phyloP scores from a whole-genome alignment of 92 coral and sea anemone genomes.

The Metridium senile region DNA sequence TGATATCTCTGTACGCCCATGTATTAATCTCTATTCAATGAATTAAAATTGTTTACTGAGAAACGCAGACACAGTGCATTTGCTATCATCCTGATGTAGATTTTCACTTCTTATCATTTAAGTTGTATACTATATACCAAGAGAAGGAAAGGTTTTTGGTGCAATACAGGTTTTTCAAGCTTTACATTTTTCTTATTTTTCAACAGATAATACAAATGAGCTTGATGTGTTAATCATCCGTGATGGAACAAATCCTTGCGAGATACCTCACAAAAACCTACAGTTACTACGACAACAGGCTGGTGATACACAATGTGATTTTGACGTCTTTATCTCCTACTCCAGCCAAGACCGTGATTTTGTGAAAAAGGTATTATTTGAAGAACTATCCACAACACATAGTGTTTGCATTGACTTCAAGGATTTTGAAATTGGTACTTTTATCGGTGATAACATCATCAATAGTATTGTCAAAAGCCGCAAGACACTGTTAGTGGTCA shows the following conservation, averaged over 20 bases:
- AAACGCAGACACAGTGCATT: no score
- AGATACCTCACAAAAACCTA: constrained; percentile 13
- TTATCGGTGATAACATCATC: constrained; percentile 46
- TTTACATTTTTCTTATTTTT: constrained; percentile 2
- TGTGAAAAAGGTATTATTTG: constrained; percentile 35
- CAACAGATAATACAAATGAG: not conserved
- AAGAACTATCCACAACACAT: constrained; percentile 26
- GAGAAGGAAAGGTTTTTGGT: no score
- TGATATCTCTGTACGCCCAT: no score
- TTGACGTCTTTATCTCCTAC: constrained; percentile 64
- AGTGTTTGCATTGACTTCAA: constrained; percentile 57
- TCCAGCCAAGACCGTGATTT: constrained; percentile 53
- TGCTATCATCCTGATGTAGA: no score
- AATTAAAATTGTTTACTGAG: no score
- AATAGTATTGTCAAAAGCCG: constrained; percentile 60
- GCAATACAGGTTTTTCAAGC: no score
- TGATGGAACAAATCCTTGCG: not conserved
- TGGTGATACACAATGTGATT: constrained; percentile 15
- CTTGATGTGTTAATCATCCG: not conserved
- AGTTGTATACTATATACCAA: no score
- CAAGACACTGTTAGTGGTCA: constrained; percentile 51
- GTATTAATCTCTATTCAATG: no score
- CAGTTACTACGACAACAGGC: not conserved
- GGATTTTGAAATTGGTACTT: constrained; percentile 48
- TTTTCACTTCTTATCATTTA: no score